These are phyloP conservation scores for Brachyistius frenatus DNA, from an alignment of 2,113 vertebrate species.

Conservation along the genomic window DNA sequence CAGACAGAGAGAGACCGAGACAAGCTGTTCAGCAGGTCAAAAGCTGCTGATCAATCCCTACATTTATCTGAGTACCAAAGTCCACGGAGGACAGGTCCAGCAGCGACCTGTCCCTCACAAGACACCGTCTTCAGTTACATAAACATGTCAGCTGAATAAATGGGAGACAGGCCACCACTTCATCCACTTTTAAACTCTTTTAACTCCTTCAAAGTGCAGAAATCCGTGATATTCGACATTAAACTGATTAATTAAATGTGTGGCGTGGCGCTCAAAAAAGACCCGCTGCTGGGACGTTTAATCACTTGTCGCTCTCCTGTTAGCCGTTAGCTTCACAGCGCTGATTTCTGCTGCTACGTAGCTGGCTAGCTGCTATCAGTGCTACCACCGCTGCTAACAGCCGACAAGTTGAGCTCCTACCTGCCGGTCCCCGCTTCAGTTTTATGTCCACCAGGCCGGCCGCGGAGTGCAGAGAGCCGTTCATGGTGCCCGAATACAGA, in stretches of 20 bases:
- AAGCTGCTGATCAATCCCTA: constrained; percentile 1
- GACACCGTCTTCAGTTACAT: constrained; percentile 2
- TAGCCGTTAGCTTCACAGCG: constrained; percentile 57
- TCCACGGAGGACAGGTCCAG: constrained; percentile 12
- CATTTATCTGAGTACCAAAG: constrained; percentile 57
- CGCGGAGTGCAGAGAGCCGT: constrained; percentile 71
- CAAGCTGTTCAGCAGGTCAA: not conserved
- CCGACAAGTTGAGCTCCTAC: constrained; percentile 56
- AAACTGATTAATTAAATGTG: not conserved
- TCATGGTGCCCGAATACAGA: constrained; percentile 72
- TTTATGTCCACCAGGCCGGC: constrained; percentile 62
- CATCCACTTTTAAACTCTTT: constrained; percentile 3
- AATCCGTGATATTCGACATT: not conserved
- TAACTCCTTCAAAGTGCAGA: not conserved
- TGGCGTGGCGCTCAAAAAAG: no score
- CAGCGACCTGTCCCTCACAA: no score
- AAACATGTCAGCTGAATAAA: constrained; percentile 13
- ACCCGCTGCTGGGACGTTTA: no score
- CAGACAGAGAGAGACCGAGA: no score
- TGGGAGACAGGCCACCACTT: no score
- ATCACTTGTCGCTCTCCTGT: not conserved
- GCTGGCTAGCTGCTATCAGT: constrained; percentile 22
- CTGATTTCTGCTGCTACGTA: constrained; percentile 44
- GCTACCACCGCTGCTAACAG: not conserved
- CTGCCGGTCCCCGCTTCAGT: constrained; percentile 81